A percentile compares a stretch with the other conserved stretches of the same genome.
These are phyloP conservation scores for Pandemis cinnamomeana DNA, from an alignment of 2,888 invertebrate genomes.

Conservation along the genomic window DNA sequence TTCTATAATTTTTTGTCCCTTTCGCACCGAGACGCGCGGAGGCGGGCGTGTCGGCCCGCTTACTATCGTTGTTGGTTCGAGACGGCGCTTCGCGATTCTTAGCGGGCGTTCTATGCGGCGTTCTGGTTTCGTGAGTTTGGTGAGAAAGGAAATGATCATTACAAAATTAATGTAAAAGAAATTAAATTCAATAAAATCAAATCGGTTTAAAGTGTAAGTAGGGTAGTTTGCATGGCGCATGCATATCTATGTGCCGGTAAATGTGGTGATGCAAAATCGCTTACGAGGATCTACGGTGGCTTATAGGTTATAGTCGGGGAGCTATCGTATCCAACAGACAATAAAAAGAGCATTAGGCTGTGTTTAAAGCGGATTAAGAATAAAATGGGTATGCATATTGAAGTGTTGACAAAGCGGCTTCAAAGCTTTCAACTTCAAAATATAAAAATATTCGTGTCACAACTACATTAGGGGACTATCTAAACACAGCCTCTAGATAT, in stretches of 20 bases:
- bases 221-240: conserved; percentile 52
- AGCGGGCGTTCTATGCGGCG: conserved; percentile 66
- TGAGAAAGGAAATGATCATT: conserved; percentile 59
- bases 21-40: conserved; percentile 66
- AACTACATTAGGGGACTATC: conserved; percentile 33
- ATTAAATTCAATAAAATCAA: conserved; percentile 58
- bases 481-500: conserved; percentile 52
- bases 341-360: conserved; percentile 44
- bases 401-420: conserved; percentile 28
- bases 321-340: conserved; percentile 43
- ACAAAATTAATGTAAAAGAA: conserved; percentile 52
- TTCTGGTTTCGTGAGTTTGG: conserved; percentile 52
- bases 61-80: conserved; percentile 56
- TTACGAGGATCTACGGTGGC: conserved; percentile 31
- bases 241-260: conserved; percentile 50
- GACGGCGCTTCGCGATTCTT: conserved; percentile 58
- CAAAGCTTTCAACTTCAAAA: conserved; percentile 6
- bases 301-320: conserved; percentile 21
- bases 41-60: conserved; percentile 54
- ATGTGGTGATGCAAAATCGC: conserved; percentile 37
- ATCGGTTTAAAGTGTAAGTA: conserved; percentile 51
- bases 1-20: conserved; percentile 74
- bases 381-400: conserved; percentile 22
- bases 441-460: conserved; percentile 12
- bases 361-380: conserved; percentile 45